phyloP scores from a whole-genome alignment of 1,140 invertebrate species.

The Zelostemma sp. region DNA sequence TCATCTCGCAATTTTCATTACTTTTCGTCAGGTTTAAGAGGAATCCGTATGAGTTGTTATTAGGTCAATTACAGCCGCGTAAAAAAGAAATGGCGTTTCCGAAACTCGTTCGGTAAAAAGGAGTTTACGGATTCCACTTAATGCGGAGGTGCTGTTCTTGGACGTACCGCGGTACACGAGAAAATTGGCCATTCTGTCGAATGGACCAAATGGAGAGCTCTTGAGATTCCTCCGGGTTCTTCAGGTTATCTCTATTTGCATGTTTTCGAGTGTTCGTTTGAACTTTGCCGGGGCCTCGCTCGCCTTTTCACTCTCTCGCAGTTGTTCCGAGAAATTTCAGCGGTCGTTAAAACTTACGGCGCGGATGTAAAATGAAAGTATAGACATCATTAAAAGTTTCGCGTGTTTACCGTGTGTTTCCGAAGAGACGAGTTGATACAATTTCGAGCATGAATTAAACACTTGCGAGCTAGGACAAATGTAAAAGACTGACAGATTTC shows the following conservation, averaged over 20 bases:
- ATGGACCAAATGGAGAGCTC: not conserved
- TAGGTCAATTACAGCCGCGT: too few species aligned
- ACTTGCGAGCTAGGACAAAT: too few species aligned
- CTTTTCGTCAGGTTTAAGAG: too few species aligned
- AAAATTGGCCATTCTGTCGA: conserved; percentile 4
- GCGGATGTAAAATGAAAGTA: conserved; percentile 17
- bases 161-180: not conserved
- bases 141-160: too few species aligned
- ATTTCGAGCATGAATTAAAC: conserved; percentile 24
- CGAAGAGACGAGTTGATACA: conserved; percentile 16
- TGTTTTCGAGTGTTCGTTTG: conserved; percentile 41
- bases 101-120: too few species aligned
- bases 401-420: conserved; percentile 1
- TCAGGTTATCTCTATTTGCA: conserved; percentile 38
- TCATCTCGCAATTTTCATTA: too few species aligned
- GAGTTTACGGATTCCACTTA: too few species aligned
- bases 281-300: conserved; percentile 18
- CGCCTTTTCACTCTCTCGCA: not conserved
- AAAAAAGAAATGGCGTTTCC: too few species aligned
- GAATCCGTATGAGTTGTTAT: too few species aligned
- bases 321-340: conserved; percentile 32
- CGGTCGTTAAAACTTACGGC: conserved; percentile 41
- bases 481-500: too few species aligned
- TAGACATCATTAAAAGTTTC: conserved; percentile 12
- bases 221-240: conserved; percentile 14